Evolutionary conservation across 2,888 invertebrate genomes (phyloP).

Genomic region (Eristalinus sepulchralis): DNA sequence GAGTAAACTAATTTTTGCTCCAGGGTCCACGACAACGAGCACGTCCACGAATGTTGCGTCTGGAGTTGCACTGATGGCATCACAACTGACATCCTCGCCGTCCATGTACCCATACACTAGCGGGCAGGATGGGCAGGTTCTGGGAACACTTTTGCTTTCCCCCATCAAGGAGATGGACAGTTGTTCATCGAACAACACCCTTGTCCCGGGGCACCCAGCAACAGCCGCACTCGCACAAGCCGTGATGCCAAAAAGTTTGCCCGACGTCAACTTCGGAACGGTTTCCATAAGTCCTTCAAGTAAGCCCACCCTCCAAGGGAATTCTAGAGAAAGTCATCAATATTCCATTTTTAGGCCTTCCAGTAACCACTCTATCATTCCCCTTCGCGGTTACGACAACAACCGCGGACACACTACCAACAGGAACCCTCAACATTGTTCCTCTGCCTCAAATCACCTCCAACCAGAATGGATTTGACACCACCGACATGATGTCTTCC

Average conservation of each 20-base stretch:
- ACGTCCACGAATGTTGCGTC: conserved; percentile 80
- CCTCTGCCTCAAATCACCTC: conserved; percentile 77
- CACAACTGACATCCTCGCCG: conserved; percentile 83
- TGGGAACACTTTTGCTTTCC: conserved; percentile 89
- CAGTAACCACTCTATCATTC: conserved; percentile 78
- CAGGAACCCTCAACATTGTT: conserved; percentile 78
- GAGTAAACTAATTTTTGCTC: conserved; percentile 82
- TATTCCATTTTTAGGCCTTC: conserved; percentile 44
- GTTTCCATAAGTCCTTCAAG: conserved; percentile 52
- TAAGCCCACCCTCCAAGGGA: background rate
- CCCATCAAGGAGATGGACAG: conserved; percentile 93
- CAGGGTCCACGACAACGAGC: conserved; percentile 77
- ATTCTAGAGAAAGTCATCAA: background rate
- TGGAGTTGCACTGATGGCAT: conserved; percentile 87
- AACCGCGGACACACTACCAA: conserved; percentile 75
- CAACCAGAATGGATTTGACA: conserved; percentile 75
- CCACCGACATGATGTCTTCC: conserved; percentile 75
- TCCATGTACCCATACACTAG: conserved; percentile 81
- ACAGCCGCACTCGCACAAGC: conserved; percentile 91
- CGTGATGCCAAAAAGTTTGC: conserved; percentile 83
- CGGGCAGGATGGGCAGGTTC: conserved; percentile 86
- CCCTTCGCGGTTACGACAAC: conserved; percentile 78
- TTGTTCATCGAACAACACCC: conserved; percentile 87
- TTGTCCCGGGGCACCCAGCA: conserved; percentile 87
- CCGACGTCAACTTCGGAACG: conserved; percentile 72